Evolutionary conservation across 2,113 vertebrate genomes (phyloP).

Genomic region (Protobothrops flavoviridis): DNA sequence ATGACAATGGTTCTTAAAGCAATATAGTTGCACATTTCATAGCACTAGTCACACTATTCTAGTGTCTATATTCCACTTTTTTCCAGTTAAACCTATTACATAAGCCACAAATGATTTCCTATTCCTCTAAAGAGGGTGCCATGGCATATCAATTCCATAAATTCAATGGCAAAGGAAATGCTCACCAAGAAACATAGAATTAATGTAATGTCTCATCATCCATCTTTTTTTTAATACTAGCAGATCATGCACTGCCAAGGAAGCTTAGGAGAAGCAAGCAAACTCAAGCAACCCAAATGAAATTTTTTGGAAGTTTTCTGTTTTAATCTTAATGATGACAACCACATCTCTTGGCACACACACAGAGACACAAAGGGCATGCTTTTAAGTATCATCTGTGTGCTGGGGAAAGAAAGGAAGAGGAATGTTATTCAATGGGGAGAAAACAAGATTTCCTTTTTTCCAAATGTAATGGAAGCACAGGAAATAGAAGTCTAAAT

Average conservation of each 20-base stretch:
- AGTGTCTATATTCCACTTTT: constrained; percentile 32
- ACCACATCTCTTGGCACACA: constrained; percentile 21
- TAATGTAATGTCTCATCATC: constrained; percentile 61
- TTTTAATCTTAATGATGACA: constrained; percentile 40
- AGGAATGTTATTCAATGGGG: neutral
- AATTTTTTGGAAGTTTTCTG: constrained; percentile 32
- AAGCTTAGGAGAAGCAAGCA: constrained; percentile 44
- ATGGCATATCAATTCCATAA: constrained; percentile 61
- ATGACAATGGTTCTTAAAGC: constrained; percentile 31
- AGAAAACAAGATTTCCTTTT: neutral
- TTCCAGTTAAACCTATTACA: constrained; percentile 40
- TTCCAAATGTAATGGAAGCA: neutral
- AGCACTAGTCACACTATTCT: constrained; percentile 49
- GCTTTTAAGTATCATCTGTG: neutral
- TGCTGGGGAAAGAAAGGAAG: neutral
- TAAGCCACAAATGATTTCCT: constrained; percentile 51
- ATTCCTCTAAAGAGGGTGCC: constrained; percentile 58
- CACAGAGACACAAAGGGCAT: neutral
- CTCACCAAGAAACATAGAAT: constrained; percentile 51
- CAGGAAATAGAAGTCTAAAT: too few species aligned
- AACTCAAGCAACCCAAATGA: constrained; percentile 47
- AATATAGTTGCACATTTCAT: constrained; percentile 50
- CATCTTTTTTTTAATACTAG: constrained; percentile 49
- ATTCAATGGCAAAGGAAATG: constrained; percentile 60
- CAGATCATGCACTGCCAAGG: constrained; percentile 48